phyloP scores from a whole-genome alignment of 2,888 invertebrate species.

The Danaus chrysippus region DNA sequence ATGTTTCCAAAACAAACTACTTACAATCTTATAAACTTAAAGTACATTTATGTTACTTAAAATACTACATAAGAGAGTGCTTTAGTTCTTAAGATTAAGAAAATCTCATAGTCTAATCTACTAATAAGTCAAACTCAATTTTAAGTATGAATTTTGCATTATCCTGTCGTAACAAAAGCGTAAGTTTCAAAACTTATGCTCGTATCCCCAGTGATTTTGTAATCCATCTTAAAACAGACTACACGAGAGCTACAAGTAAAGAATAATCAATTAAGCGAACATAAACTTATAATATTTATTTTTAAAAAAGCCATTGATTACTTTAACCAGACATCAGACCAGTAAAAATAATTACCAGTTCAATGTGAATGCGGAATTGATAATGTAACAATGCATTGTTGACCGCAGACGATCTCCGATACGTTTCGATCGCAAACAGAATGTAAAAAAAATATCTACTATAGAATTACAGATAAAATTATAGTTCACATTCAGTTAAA shows the following conservation, averaged over 20 bases:
- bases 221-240: neutral
- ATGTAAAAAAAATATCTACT: constrained; percentile 12
- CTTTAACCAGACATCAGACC: too few relatives aligned
- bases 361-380: neutral
- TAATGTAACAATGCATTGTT: neutral
- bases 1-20: too few relatives aligned
- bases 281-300: neutral
- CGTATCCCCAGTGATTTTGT: neutral
- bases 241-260: too few relatives aligned
- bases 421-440: constrained; percentile 9
- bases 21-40: too few relatives aligned
- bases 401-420: constrained; percentile 2
- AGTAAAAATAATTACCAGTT: neutral
- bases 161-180: constrained; percentile 55
- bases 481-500: constrained; percentile 32
- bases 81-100: neutral
- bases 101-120: constrained; percentile 19
- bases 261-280: too few relatives aligned
- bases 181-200: constrained; percentile 41
- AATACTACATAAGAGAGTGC: neutral
- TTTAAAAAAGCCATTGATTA: neutral
- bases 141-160: constrained; percentile 54
- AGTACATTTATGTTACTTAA: too few relatives aligned
- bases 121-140: constrained; percentile 43
- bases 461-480: constrained; percentile 24